phyloP scores from a whole-genome alignment of 2,888 invertebrate species.

The Cheilosia vernalis region DNA sequence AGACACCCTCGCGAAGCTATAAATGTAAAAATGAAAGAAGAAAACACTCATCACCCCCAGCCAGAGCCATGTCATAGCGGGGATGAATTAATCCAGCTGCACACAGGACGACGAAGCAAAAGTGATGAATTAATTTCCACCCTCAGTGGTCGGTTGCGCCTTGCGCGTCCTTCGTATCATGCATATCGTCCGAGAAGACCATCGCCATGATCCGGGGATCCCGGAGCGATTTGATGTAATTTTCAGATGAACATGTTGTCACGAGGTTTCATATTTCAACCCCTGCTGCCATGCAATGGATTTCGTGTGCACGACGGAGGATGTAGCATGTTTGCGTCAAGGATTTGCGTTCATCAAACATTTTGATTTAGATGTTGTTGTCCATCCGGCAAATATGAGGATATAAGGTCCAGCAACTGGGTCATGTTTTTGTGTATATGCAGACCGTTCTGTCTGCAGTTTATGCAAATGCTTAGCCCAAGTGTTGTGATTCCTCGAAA shows the following conservation, averaged over 20 bases:
- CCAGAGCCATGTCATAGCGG: conserved; percentile 49
- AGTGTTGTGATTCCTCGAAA: conserved; percentile 61
- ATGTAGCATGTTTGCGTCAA: conserved; percentile 70
- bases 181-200: conserved; percentile 56
- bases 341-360: conserved; percentile 74
- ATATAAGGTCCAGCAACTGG: conserved; percentile 37
- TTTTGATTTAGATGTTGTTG: conserved; percentile 74
- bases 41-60: conserved; percentile 14
- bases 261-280: conserved; percentile 74
- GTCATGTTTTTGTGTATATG: conserved; percentile 54
- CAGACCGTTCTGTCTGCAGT: conserved; percentile 28
- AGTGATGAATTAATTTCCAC: conserved; percentile 72
- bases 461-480: conserved; percentile 73
- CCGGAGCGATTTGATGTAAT: conserved; percentile 74
- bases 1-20: conserved; percentile 55
- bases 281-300: conserved; percentile 39
- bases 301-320: conserved; percentile 25
- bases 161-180: too few relatives aligned
- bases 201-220: conserved; percentile 61
- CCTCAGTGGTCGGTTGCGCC: conserved; percentile 49
- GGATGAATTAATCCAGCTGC: conserved; percentile 68
- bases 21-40: conserved; percentile 31
- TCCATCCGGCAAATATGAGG: conserved; percentile 55
- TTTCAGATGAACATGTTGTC: conserved; percentile 75
- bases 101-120: conserved; percentile 59